A percentile compares a stretch with the other conserved stretches of the same genome.
Evolutionary conservation across 2,888 invertebrate genomes (phyloP).

Genomic region (Cheilosia scutellata): DNA sequence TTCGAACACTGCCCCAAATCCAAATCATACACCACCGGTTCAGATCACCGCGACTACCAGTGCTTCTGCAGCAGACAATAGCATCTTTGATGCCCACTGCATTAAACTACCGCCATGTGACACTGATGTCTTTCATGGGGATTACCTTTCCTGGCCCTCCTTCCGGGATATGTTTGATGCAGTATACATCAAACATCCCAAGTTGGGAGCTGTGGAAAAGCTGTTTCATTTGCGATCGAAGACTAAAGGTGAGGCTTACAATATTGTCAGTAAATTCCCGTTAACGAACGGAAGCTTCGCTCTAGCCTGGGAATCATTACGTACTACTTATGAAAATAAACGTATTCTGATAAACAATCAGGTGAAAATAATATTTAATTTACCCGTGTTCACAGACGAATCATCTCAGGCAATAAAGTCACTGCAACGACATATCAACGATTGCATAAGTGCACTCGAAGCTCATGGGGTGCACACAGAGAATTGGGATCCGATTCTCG

Average conservation of each 20-base stretch:
- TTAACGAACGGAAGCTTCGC: background rate
- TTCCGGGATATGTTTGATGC: no score
- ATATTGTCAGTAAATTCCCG: background rate
- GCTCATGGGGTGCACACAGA: background rate
- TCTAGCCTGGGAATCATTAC: background rate
- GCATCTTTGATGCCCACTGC: no score
- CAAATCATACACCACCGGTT: no score
- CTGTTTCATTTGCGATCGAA: no score
- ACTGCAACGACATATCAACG: constrained; percentile 1
- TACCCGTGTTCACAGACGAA: background rate
- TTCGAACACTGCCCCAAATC: no score
- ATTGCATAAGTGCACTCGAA: background rate
- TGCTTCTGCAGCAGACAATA: no score
- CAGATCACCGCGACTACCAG: no score
- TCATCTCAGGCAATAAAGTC: background rate
- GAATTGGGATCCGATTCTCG: background rate
- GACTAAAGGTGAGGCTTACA: background rate
- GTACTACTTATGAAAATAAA: background rate
- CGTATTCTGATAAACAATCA: background rate
- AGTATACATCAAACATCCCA: no score
- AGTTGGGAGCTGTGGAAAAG: no score
- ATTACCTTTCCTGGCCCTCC: no score
- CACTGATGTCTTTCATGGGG: no score
- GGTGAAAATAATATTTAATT: background rate
- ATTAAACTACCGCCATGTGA: no score